phyloP scores from a whole-genome alignment of 2,888 invertebrate genomes.

The Falcaria lacertinaria region DNA sequence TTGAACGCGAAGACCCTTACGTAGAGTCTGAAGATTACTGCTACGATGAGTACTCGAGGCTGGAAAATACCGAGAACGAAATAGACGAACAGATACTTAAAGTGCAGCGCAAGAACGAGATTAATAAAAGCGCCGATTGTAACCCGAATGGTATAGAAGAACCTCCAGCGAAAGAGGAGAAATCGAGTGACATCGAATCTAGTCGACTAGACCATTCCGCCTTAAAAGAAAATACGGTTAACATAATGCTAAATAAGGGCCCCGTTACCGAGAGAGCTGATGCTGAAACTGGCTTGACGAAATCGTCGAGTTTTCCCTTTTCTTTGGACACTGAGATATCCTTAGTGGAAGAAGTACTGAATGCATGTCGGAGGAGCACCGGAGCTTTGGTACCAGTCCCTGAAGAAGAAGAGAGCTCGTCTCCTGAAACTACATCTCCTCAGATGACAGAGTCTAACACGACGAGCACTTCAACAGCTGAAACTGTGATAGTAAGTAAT shows the following conservation, averaged over 20 bases:
- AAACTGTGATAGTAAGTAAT: slow-evolving; percentile 84
- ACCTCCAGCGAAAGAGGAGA: slow-evolving; percentile 45
- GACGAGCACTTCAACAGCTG: slow-evolving; percentile 84
- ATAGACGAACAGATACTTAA: slow-evolving; percentile 63
- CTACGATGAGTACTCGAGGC: slow-evolving; percentile 54
- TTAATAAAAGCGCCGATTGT: slow-evolving; percentile 61
- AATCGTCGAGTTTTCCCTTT: slow-evolving; percentile 63
- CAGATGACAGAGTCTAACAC: slow-evolving; percentile 83
- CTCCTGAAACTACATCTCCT: slow-evolving; percentile 72
- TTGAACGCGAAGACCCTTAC: slow-evolving; percentile 71
- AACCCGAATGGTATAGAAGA: slow-evolving; percentile 46
- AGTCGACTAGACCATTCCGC: slow-evolving; percentile 59
- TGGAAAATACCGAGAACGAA: slow-evolving; percentile 68
- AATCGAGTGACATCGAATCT: slow-evolving; percentile 51
- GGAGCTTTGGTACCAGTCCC: slow-evolving; percentile 79
- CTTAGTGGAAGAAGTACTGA: slow-evolving; percentile 68
- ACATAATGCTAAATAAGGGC: slow-evolving; percentile 58
- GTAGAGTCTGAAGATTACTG: slow-evolving; percentile 60
- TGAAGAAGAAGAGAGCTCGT: slow-evolving; percentile 81
- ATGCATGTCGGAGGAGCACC: slow-evolving; percentile 65
- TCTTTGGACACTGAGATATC: slow-evolving; percentile 60
- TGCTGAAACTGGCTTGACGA: slow-evolving; percentile 46
- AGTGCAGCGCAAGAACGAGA: slow-evolving; percentile 72
- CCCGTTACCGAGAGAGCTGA: slow-evolving; percentile 40
- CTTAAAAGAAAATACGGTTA: slow-evolving; percentile 65